Conservation (phyloP, 2,113 vertebrate species). For the Xerus inauris region DNA sequence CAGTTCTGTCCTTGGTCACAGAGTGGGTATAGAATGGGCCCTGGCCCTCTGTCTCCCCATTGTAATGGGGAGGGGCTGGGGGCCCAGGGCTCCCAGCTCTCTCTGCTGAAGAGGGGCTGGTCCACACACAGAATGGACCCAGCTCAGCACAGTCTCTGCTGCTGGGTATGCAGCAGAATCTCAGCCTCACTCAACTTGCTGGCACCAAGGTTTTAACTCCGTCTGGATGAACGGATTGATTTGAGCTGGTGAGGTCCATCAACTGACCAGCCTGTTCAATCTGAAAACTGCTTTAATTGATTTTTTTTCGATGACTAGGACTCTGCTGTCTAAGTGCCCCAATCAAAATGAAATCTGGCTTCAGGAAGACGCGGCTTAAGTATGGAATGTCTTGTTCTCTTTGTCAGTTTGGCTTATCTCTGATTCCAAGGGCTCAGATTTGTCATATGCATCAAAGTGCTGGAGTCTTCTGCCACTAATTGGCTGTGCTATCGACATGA, state of each 20-base stretch:
- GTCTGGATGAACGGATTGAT: not conserved
- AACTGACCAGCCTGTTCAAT: not conserved
- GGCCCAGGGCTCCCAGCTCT: not conserved
- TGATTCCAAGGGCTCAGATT: conserved; percentile 47
- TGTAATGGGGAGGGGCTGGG: not conserved
- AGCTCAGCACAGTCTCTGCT: not conserved
- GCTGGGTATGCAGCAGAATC: not conserved
- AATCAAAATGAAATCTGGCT: conserved; percentile 70
- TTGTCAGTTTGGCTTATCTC: conserved; percentile 40
- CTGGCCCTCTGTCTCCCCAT: not conserved
- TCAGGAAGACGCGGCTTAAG: conserved; percentile 22
- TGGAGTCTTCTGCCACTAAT: not conserved
- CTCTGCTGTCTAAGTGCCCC: not conserved
- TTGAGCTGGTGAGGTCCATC: not conserved
- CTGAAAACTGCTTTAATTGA: conserved; percentile 57
- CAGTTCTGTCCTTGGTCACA: not conserved
- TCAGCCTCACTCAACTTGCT: not conserved
- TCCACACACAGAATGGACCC: not conserved
- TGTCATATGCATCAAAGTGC: conserved; percentile 1
- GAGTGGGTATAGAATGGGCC: not conserved
- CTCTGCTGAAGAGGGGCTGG: not conserved
- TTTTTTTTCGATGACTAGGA: not conserved
- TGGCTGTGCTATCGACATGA: not conserved
- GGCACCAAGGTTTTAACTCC: not conserved
- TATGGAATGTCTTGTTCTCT: conserved; percentile 46